Evolutionary conservation across 2,797 vertebrate genomes (phyloP).

Genomic region (Crocodylus rhombifer): DNA sequence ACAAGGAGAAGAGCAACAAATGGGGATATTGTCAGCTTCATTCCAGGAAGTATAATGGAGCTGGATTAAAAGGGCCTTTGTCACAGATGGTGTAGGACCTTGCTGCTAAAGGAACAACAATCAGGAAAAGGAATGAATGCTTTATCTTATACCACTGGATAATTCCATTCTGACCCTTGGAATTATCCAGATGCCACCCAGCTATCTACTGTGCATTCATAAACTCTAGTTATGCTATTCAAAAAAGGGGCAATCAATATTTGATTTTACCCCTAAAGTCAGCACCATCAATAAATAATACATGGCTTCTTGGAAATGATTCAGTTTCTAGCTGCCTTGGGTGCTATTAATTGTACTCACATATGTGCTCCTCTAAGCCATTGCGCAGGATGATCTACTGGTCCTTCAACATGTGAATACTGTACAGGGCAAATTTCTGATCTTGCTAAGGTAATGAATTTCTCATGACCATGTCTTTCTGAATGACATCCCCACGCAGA

Average conservation of each 20-base stretch:
- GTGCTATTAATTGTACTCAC: background rate
- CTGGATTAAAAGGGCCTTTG: too few species aligned
- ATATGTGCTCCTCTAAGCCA: background rate
- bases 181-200: background rate
- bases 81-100: too few species aligned
- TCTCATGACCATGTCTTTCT: background rate
- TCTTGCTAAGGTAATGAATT: fast-evolving
- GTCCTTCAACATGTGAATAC: background rate
- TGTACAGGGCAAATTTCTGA: background rate
- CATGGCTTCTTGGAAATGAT: background rate
- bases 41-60: too few species aligned
- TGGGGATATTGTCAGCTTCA: too few species aligned
- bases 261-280: background rate
- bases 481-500: background rate
- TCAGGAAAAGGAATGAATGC: too few species aligned
- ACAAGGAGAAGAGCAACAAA: too few species aligned
- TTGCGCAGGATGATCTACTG: fast-evolving
- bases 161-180: background rate
- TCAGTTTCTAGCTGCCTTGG: background rate
- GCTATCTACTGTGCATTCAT: background rate
- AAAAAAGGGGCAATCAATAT: background rate
- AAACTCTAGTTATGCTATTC: background rate
- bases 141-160: too few species aligned
- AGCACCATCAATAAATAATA: background rate
- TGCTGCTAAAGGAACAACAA: too few species aligned